phyloP scores from a whole-genome alignment of 2,113 vertebrate genomes.

The Prolemur simus region DNA sequence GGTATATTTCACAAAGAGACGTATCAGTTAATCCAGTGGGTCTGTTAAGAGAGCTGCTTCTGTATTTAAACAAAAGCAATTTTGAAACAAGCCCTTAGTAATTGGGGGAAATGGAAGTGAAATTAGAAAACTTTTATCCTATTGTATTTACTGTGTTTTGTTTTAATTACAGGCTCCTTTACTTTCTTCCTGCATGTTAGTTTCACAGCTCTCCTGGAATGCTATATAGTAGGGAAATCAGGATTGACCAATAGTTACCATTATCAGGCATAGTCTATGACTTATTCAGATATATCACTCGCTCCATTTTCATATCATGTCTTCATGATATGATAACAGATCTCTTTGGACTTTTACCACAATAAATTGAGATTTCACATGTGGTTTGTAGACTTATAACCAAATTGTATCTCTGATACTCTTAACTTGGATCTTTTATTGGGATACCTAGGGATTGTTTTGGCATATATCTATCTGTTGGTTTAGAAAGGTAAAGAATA shows the following conservation, averaged over 20 bases:
- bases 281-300: not conserved
- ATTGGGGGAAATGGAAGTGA: slow-evolving; percentile 18
- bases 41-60: slow-evolving; percentile 24
- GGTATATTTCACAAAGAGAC: not conserved
- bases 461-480: not conserved
- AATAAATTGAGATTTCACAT: slow-evolving; percentile 33
- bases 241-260: not conserved
- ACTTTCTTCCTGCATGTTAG: not conserved
- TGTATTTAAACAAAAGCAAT: slow-evolving; percentile 31
- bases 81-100: slow-evolving; percentile 36
- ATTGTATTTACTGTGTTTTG: not conserved
- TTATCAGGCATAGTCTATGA: not conserved
- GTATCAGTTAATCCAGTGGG: not conserved
- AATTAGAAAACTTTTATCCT: slow-evolving; percentile 27
- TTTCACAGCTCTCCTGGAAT: not conserved
- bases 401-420: not conserved
- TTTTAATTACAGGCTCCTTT: not conserved
- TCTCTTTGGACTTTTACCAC: not conserved
- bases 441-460: not conserved
- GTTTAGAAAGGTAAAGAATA: slow-evolving; percentile 37
- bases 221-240: not conserved
- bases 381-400: not conserved
- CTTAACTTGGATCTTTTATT: not conserved
- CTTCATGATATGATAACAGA: not conserved
- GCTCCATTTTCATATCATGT: slow-evolving; percentile 15